Conservation (phyloP, 2,888 invertebrate genomes). For the Cheilosia soror region DNA sequence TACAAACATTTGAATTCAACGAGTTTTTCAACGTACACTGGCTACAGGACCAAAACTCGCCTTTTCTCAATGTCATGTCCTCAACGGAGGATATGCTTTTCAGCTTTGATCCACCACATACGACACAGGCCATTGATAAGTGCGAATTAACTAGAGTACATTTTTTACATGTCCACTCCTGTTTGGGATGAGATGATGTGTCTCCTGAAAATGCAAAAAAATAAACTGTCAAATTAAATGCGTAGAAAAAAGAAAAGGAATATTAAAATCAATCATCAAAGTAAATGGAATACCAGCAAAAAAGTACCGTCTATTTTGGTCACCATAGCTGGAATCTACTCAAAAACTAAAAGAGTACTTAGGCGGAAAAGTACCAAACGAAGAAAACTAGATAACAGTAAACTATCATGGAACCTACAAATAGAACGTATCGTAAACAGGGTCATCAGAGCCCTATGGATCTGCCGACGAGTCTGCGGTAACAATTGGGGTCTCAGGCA, state of each 20-base stretch:
- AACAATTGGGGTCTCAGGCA: too few relatives aligned
- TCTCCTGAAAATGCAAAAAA: constrained; percentile 76
- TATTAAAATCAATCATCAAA: too few relatives aligned
- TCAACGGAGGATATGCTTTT: constrained; percentile 87
- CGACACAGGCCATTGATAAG: constrained; percentile 90
- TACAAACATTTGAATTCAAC: constrained; percentile 87
- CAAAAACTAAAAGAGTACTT: too few relatives aligned
- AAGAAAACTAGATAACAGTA: too few relatives aligned
- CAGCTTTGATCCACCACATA: constrained; percentile 93
- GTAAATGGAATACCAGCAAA: too few relatives aligned
- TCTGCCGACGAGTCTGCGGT: too few relatives aligned
- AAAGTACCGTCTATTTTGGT: too few relatives aligned
- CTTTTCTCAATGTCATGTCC: constrained; percentile 89
- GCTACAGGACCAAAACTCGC: constrained; percentile 91
- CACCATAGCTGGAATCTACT: too few relatives aligned
- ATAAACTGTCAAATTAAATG: background rate
- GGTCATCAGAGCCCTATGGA: too few relatives aligned
- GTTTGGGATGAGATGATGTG: constrained; percentile 78
- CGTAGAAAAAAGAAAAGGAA: background rate
- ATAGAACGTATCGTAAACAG: too few relatives aligned
- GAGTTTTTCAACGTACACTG: constrained; percentile 94
- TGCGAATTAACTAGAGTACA: constrained; percentile 93
- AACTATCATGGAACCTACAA: too few relatives aligned
- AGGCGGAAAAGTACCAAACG: too few relatives aligned
- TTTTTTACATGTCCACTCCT: constrained; percentile 93